Evolutionary conservation across 2,888 invertebrate species (phyloP).

Genomic region (Drosophila colorata): DNA sequence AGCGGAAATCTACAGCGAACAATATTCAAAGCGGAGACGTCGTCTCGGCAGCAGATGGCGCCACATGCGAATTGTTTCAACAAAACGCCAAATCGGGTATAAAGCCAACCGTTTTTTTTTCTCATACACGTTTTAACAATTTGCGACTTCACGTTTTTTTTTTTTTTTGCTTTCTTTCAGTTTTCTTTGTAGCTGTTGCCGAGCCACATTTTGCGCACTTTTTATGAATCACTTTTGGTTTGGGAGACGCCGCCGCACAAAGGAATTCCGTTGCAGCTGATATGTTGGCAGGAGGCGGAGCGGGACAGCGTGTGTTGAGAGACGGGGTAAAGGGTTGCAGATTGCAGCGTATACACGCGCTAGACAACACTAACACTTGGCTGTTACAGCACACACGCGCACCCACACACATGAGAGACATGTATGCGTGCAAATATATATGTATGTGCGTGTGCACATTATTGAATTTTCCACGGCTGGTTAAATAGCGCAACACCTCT

Average conservation of each 20-base stretch:
- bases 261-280: conserved; percentile 57
- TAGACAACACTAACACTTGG: conserved; percentile 54
- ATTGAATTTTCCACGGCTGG: conserved; percentile 72
- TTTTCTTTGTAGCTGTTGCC: conserved; percentile 41
- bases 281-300: conserved; percentile 4
- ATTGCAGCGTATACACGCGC: conserved; percentile 52
- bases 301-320: conserved; percentile 4
- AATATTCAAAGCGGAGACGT: conserved; percentile 1
- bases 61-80: conserved; percentile 65
- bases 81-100: conserved; percentile 28
- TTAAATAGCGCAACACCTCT: conserved; percentile 39
- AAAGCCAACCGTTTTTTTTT: conserved; percentile 14
- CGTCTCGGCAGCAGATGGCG: conserved; percentile 26
- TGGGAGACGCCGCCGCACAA: conserved; percentile 36
- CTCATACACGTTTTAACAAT: conserved; percentile 24
- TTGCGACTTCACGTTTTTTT: conserved; percentile 23
- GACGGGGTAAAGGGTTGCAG: conserved; percentile 17
- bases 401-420: conserved; percentile 39
- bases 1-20: conserved; percentile 25
- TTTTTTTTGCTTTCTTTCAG: conserved; percentile 5
- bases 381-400: conserved; percentile 66
- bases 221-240: conserved; percentile 49
- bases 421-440: conserved; percentile 14
- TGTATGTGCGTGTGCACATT: conserved; percentile 54
- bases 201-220: conserved; percentile 45